phyloP scores from a whole-genome alignment of 2,113 vertebrate species.

The Corvus cornix region DNA sequence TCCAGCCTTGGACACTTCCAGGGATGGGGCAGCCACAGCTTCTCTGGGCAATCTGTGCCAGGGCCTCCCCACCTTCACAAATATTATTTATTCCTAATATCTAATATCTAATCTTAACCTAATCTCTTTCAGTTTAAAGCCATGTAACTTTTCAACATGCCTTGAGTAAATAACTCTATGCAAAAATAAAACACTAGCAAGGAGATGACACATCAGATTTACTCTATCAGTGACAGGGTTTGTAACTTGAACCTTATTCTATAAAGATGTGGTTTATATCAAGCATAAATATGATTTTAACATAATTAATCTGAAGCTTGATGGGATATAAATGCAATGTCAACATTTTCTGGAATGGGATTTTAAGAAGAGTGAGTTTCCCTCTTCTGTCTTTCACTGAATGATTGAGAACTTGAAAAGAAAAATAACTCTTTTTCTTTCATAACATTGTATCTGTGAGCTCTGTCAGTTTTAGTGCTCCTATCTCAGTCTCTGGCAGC shows the following conservation, averaged over 20 bases:
- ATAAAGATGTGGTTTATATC: background rate
- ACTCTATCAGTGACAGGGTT: background rate
- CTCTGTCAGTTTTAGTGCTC: background rate
- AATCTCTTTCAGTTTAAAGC: background rate
- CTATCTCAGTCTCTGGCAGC: background rate
- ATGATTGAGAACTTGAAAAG: background rate
- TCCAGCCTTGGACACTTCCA: background rate
- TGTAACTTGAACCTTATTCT: background rate
- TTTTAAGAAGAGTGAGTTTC: background rate
- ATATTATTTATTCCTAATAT: background rate
- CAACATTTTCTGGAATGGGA: background rate
- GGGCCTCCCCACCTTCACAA: fast-evolving
- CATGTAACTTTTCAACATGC: background rate
- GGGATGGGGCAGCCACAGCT: background rate
- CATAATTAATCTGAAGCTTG: background rate
- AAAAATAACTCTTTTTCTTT: background rate
- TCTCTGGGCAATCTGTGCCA: background rate
- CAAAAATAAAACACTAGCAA: background rate
- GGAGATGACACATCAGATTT: background rate
- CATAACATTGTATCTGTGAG: background rate
- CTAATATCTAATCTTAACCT: background rate
- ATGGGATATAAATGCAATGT: background rate
- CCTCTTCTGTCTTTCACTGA: background rate
- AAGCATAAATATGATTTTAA: background rate
- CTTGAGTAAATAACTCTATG: background rate